Evolutionary conservation across 2,888 invertebrate genomes (phyloP).

Genomic region (Nemapogon koenigi): DNA sequence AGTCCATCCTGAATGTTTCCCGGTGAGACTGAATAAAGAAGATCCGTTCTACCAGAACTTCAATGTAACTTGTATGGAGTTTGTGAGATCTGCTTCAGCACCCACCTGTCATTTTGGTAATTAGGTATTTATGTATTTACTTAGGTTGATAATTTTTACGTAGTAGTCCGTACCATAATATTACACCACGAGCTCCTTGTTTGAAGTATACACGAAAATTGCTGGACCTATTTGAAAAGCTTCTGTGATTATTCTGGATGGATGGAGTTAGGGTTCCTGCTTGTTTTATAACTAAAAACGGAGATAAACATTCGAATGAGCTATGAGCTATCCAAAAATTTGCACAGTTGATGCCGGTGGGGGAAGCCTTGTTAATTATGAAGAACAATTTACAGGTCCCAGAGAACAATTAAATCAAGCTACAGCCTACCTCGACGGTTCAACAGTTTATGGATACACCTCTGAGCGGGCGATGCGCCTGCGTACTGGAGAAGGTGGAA

Average conservation of each 20-base stretch:
- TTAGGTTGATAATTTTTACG: too few species aligned
- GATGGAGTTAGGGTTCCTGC: too few species aligned
- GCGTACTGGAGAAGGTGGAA: slow-evolving; percentile 63
- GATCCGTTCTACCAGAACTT: slow-evolving; percentile 75
- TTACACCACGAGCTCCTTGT: too few species aligned
- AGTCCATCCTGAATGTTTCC: slow-evolving; percentile 81
- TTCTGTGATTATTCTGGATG: too few species aligned
- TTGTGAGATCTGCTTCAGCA: slow-evolving; percentile 82
- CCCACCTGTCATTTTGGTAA: slow-evolving; percentile 77
- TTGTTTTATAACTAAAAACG: too few species aligned
- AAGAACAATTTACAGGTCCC: slow-evolving; percentile 54
- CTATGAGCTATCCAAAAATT: too few species aligned
- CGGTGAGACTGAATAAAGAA: slow-evolving; percentile 69
- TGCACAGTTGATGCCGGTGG: too few species aligned
- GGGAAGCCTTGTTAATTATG: neutral
- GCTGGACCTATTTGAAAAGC: too few species aligned
- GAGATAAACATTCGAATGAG: too few species aligned
- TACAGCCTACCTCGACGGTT: slow-evolving; percentile 84
- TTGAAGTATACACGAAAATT: too few species aligned
- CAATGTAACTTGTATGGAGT: slow-evolving; percentile 82
- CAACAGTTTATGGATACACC: slow-evolving; percentile 78
- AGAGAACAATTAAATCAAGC: slow-evolving; percentile 88
- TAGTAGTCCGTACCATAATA: too few species aligned
- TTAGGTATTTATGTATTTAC: too few species aligned
- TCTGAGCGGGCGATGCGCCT: slow-evolving; percentile 50